Evolutionary conservation across 2,113 vertebrate species (phyloP).

Genomic region (Microtus richardsoni): DNA sequence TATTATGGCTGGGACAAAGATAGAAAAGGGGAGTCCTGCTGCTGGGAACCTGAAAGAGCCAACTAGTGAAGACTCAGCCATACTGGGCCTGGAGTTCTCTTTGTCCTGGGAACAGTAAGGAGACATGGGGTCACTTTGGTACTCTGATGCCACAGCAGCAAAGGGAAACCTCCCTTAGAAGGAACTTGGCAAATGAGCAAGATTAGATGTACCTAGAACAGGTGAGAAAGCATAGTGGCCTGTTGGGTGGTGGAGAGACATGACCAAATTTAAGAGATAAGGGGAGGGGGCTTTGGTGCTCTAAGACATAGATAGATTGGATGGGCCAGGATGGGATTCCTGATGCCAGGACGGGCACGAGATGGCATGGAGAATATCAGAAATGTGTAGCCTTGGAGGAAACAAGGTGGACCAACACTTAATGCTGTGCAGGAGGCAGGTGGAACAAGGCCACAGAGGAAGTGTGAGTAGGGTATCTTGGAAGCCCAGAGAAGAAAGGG

Average conservation of each 20-base stretch:
- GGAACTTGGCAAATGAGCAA: background rate
- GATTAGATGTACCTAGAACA: background rate
- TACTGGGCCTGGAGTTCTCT: background rate
- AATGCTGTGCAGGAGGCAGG: background rate
- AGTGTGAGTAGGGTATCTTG: background rate
- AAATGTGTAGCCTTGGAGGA: background rate
- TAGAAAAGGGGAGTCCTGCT: background rate
- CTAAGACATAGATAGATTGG: background rate
- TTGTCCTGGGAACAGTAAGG: background rate
- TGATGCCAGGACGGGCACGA: background rate
- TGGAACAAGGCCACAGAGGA: background rate
- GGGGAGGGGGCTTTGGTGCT: background rate
- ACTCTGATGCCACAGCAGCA: background rate
- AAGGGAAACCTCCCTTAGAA: background rate
- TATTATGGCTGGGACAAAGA: background rate
- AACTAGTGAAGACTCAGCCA: background rate
- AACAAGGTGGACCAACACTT: background rate
- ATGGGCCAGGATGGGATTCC: background rate
- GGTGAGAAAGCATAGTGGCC: background rate
- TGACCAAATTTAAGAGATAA: background rate
- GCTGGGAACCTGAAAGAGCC: background rate
- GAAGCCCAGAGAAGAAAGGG: background rate
- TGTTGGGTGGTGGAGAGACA: background rate
- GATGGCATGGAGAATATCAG: background rate
- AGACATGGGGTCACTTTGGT: background rate